phyloP scores from a whole-genome alignment of 1,140 invertebrate genomes.

The Eupristina koningsbergeri region DNA sequence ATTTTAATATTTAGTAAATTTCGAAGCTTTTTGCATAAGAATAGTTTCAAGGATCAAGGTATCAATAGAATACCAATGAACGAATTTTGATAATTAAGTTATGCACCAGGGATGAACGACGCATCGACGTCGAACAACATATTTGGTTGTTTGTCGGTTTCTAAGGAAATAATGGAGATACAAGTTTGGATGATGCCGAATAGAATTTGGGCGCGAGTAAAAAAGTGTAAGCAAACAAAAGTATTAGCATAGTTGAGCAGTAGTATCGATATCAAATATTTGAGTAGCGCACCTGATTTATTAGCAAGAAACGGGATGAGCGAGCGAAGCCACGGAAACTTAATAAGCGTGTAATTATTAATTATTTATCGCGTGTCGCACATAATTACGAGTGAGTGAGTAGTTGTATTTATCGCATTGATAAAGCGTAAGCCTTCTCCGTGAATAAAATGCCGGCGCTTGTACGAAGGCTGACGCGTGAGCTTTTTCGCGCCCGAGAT shows the following conservation, averaged over 20 bases:
- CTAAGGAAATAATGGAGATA: too few relatives aligned
- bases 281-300: conserved; percentile 11
- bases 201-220: background rate
- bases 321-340: background rate
- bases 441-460: conserved; percentile 17
- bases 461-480: conserved; percentile 21
- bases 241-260: background rate
- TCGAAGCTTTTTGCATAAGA: too few relatives aligned
- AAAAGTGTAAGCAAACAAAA: background rate
- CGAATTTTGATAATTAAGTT: too few relatives aligned
- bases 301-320: background rate
- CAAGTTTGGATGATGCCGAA: background rate
- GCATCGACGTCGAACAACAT: too few relatives aligned
- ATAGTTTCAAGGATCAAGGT: too few relatives aligned
- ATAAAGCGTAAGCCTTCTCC: conserved; percentile 17
- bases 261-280: conserved; percentile 13
- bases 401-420: conserved; percentile 23
- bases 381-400: conserved; percentile 33
- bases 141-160: too few relatives aligned
- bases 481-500: conserved; percentile 34
- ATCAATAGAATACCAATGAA: too few relatives aligned
- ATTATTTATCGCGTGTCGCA: conserved; percentile 36
- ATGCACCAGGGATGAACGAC: too few relatives aligned
- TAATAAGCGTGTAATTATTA: conserved; percentile 20
- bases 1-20: too few relatives aligned